Evolutionary conservation across 2,113 vertebrate genomes (phyloP).

Genomic region (Rhegmatorhina hoffmannsi): DNA sequence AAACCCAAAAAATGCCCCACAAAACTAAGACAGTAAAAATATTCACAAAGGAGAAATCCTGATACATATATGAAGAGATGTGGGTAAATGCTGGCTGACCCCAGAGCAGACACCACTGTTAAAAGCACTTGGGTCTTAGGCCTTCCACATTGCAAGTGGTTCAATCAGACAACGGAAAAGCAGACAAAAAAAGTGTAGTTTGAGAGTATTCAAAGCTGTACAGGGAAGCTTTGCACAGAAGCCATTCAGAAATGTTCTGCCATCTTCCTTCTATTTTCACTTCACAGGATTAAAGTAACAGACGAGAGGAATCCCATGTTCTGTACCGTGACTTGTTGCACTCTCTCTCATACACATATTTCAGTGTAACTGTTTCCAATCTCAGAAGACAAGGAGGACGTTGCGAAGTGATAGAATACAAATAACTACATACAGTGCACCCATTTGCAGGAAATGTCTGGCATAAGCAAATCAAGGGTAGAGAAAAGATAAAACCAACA

Average conservation of each 20-base stretch:
- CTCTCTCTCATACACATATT: not conserved
- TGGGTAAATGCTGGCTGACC: not conserved
- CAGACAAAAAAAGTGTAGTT: not conserved
- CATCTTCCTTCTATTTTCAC: not conserved
- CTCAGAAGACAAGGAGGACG: not conserved
- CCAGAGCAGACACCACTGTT: not conserved
- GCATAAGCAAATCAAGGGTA: not conserved
- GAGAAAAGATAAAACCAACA: not conserved
- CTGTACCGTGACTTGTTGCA: not conserved
- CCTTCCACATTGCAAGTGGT: not conserved
- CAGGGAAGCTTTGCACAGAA: not conserved
- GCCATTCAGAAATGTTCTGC: not conserved
- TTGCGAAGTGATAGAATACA: not conserved
- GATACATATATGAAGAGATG: not conserved
- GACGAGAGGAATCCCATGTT: not conserved
- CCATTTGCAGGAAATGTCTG: not conserved
- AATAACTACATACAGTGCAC: not conserved
- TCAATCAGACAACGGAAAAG: not conserved
- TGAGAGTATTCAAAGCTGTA: not conserved
- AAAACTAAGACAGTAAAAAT: not conserved
- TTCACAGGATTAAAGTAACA: not conserved
- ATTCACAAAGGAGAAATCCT: not conserved
- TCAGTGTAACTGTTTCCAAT: conserved; percentile 7
- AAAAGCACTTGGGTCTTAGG: not conserved
- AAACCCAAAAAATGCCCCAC: not conserved